A percentile compares a stretch with the other conserved stretches of the same genome.
These are phyloP conservation scores for Macrotus californicus DNA, from an alignment of 2,113 vertebrate genomes.

Conservation along the genomic window DNA sequence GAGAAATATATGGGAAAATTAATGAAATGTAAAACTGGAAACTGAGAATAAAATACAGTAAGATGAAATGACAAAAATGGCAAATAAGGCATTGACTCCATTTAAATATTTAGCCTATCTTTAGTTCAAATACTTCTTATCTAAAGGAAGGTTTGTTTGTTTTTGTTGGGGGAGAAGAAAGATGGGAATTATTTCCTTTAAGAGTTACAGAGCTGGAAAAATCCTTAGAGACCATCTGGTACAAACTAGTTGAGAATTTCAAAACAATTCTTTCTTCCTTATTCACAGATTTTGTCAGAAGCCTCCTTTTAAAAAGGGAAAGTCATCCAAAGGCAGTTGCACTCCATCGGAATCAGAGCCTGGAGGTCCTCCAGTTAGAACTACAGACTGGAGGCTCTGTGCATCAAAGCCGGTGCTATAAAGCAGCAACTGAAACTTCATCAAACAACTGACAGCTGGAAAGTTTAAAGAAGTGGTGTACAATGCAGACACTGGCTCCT, in stretches of 20 bases:
- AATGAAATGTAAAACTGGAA: constrained; percentile 42
- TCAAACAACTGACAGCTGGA: neutral
- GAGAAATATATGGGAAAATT: neutral
- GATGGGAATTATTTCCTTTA: neutral
- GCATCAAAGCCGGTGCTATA: neutral
- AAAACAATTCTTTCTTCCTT: neutral
- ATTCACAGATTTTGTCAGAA: constrained; percentile 18
- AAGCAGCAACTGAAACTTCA: neutral
- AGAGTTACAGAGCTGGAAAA: neutral
- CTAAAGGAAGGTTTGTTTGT: constrained; percentile 26
- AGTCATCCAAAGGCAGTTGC: neutral
- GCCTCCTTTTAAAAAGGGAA: neutral
- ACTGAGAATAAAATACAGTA: constrained; percentile 41
- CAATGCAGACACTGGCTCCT: constrained; percentile 32
- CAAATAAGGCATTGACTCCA: constrained; percentile 4
- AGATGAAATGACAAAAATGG: constrained; percentile 46
- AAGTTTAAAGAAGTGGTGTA: neutral
- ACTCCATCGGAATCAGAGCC: neutral
- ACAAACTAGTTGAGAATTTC: neutral
- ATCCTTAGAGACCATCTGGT: neutral
- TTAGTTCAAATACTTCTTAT: constrained; percentile 42
- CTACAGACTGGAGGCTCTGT: neutral
- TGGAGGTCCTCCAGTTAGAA: neutral
- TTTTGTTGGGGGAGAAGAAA: constrained; percentile 34
- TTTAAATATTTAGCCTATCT: constrained; percentile 40